Evolutionary conservation across 2,797 vertebrate species (phyloP).

Genomic region (Paramormyrops hopkinsi): DNA sequence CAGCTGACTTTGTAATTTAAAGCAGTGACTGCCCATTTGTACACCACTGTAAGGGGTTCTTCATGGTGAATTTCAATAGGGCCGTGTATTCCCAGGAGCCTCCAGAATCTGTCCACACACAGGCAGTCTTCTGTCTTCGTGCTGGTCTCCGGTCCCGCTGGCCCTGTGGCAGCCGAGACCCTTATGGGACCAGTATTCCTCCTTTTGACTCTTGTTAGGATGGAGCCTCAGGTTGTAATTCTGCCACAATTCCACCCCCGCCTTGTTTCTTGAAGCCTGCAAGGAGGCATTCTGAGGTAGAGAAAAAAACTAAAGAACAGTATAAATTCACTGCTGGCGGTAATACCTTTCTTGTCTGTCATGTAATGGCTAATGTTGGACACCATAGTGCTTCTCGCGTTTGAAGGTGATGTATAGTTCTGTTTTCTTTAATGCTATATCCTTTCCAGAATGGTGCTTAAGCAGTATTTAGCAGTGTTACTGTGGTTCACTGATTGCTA

Average conservation of each 20-base stretch:
- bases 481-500: neutral
- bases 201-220: neutral
- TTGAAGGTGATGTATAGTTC: neutral
- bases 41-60: neutral
- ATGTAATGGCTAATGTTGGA: neutral
- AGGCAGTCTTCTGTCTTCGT: neutral
- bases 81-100: neutral
- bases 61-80: neutral
- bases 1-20: neutral
- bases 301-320: neutral
- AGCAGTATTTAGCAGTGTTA: neutral
- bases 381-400: neutral
- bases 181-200: neutral
- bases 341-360: neutral
- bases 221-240: neutral
- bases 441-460: neutral
- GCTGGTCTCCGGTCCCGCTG: neutral
- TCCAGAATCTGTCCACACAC: neutral
- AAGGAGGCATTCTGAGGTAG: neutral
- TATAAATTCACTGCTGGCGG: neutral
- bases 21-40: neutral
- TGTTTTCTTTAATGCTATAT: neutral
- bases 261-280: neutral
- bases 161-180: constrained; percentile 1
- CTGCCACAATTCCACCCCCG: neutral